phyloP scores from a whole-genome alignment of 2,113 vertebrate species.

The Apaloderma vittatum region DNA sequence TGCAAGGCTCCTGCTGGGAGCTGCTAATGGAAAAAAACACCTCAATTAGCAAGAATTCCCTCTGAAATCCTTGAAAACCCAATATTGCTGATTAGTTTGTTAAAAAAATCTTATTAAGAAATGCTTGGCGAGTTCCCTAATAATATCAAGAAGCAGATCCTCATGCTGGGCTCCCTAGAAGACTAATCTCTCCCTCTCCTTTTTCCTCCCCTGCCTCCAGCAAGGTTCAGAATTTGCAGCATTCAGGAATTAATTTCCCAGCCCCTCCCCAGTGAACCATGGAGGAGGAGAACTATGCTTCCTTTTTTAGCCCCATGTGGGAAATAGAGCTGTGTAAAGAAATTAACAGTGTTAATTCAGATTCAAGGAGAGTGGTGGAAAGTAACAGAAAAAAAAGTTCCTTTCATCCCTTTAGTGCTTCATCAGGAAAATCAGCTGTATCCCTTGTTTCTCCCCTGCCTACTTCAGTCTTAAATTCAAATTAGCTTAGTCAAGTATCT shows the following conservation, averaged over 20 bases:
- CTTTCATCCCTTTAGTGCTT: conserved; percentile 12
- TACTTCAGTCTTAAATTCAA: neutral
- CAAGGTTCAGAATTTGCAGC: conserved; percentile 24
- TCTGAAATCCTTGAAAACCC: conserved; percentile 71
- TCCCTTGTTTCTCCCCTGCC: neutral
- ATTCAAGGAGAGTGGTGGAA: neutral
- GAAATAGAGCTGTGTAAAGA: conserved; percentile 7
- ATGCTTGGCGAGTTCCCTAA: conserved; percentile 35
- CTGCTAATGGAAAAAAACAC: conserved; percentile 52
- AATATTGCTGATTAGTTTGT: conserved; percentile 69
- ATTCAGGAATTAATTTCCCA: conserved; percentile 39
- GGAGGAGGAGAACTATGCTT: neutral
- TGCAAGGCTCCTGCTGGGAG: conserved; percentile 47
- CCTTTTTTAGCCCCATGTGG: neutral
- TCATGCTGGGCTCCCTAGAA: conserved; percentile 16
- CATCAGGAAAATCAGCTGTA: neutral
- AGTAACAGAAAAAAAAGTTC: neutral
- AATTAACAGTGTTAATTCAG: conserved; percentile 48
- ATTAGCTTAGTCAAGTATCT: neutral
- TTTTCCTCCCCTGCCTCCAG: conserved; percentile 11
- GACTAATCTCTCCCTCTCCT: conserved; percentile 1
- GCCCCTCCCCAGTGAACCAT: neutral
- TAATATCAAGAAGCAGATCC: conserved; percentile 44
- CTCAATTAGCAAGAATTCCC: conserved; percentile 71
- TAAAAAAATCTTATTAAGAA: conserved; percentile 64